Evolutionary conservation across 2,888 invertebrate genomes (phyloP).

Genomic region (Liopterus haemorrhoidalis): DNA sequence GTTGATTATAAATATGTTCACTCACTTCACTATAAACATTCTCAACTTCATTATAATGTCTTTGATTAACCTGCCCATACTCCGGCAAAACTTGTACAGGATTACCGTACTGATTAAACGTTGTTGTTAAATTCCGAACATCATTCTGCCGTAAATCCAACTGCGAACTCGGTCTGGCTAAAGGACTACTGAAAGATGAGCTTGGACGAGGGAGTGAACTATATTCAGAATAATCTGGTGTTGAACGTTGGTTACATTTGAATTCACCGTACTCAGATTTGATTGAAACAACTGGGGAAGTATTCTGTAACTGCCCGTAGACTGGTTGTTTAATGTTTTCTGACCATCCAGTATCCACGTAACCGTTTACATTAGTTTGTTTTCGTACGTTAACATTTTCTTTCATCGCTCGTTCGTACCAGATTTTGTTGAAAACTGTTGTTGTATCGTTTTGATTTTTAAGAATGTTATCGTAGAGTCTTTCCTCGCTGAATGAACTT

Average conservation of each 20-base stretch:
- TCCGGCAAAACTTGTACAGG: conserved; percentile 27
- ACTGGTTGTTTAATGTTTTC: conserved; percentile 5
- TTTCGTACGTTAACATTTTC: conserved; percentile 31
- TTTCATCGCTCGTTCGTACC: conserved; percentile 45
- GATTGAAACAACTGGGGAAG: not conserved
- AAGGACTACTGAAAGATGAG: not conserved
- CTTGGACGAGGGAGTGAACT: conserved; percentile 7
- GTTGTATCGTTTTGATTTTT: conserved; percentile 40
- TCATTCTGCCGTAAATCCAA: conserved; percentile 7
- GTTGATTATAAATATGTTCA: conserved; percentile 43
- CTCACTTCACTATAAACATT: conserved; percentile 43
- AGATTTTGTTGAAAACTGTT: conserved; percentile 48
- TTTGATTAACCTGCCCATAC: conserved; percentile 27
- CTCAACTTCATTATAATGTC: conserved; percentile 38
- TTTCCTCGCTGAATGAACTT: not conserved
- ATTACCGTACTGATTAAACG: conserved; percentile 27
- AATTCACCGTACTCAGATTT: conserved; percentile 38
- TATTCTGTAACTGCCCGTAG: conserved; percentile 2
- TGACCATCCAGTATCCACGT: conserved; percentile 9
- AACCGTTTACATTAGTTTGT: conserved; percentile 11
- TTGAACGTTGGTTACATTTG: conserved; percentile 35
- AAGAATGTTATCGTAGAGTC: conserved; percentile 7
- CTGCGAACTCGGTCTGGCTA: conserved; percentile 6
- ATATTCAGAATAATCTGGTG: conserved; percentile 1
- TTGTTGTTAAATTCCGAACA: no score